Conservation (phyloP, 2,797 vertebrate species). For the Eleutherodactylus coqui region DNA sequence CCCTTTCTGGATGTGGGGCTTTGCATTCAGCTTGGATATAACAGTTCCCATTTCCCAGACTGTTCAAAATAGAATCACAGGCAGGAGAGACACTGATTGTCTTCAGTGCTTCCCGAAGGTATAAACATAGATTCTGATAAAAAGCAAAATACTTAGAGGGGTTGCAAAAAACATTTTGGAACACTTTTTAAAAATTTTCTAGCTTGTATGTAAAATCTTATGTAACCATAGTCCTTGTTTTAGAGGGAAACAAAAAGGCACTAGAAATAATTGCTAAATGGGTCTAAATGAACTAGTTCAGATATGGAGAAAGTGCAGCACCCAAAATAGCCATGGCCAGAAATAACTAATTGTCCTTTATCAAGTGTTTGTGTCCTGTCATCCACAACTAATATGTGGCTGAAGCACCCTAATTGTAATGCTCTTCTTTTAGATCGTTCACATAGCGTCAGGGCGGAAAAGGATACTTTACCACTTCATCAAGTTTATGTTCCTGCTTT, state of each 20-base stretch:
- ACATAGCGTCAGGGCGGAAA: neutral
- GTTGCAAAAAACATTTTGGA: too few species aligned
- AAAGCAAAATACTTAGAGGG: too few species aligned
- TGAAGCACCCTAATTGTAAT: neutral
- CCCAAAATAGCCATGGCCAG: conserved; percentile 9
- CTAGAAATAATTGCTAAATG: neutral
- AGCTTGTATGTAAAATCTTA: too few species aligned
- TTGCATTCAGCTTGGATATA: too few species aligned
- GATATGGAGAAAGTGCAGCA: neutral
- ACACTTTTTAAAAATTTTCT: too few species aligned
- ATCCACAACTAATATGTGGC: conserved; percentile 32
- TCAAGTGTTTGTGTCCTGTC: conserved; percentile 21
- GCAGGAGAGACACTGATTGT: neutral
- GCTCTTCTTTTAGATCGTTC: neutral
- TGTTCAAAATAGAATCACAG: neutral
- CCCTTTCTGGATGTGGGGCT: too few species aligned
- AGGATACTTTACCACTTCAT: too few species aligned
- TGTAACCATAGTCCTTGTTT: too few species aligned
- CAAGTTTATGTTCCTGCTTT: neutral
- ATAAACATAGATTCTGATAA: neutral
- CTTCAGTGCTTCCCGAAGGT: neutral
- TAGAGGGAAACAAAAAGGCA: neutral
- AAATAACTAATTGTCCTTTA: conserved; percentile 42
- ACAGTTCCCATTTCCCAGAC: too few species aligned
- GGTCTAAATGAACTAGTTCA: neutral